phyloP scores from a whole-genome alignment of 2,113 vertebrate genomes.

The Picathartes gymnocephalus region DNA sequence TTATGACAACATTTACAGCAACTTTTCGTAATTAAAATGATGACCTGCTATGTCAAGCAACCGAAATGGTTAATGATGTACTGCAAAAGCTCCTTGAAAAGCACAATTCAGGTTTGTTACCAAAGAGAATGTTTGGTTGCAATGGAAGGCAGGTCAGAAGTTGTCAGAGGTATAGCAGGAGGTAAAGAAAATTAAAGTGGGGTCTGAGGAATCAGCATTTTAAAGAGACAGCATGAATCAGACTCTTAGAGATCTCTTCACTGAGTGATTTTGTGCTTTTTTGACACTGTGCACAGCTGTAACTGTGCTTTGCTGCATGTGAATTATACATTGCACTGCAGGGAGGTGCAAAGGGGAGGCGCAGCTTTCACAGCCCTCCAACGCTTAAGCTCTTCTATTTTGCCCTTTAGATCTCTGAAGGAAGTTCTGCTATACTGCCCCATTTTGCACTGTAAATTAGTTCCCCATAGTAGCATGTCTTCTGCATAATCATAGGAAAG shows the following conservation, averaged over 20 bases:
- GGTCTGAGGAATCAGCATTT: background rate
- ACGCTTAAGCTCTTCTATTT: background rate
- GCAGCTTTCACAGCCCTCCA: background rate
- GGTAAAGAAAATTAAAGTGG: background rate
- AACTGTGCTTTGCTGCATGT: background rate
- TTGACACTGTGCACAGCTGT: background rate
- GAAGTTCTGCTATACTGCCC: background rate
- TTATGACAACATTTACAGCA: constrained; percentile 8
- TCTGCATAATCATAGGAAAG: background rate
- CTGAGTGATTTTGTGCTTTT: background rate
- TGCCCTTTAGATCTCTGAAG: background rate
- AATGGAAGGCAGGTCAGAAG: background rate
- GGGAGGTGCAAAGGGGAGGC: background rate
- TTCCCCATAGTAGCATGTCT: background rate
- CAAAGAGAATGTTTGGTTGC: background rate
- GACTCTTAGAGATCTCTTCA: background rate
- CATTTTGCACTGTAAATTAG: background rate
- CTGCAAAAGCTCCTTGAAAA: background rate
- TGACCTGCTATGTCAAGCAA: background rate
- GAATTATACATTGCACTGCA: background rate
- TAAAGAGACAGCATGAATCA: background rate
- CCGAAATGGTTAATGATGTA: background rate
- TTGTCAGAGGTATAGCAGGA: background rate
- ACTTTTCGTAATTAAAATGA: constrained; percentile 18
- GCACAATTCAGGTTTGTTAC: background rate